Conservation (phyloP, 2,797 vertebrate genomes). For the Crax fasciolata region DNA sequence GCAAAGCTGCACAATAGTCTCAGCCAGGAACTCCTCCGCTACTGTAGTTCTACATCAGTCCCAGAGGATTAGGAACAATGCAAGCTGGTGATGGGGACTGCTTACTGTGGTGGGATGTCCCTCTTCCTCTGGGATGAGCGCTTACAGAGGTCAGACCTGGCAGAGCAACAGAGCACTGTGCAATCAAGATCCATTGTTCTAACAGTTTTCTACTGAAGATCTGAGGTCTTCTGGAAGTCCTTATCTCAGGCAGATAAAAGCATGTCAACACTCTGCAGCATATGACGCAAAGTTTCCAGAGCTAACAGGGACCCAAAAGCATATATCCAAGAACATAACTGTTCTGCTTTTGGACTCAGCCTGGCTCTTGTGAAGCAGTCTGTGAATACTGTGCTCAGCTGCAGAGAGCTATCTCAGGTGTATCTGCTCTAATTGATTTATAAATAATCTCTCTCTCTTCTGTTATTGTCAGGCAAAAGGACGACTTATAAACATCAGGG, state of each 20-base stretch:
- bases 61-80: rapidly evolving
- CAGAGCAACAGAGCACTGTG: neutral
- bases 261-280: neutral
- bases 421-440: neutral
- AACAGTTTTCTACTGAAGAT: neutral
- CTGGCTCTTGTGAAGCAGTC: neutral
- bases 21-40: neutral
- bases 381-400: neutral
- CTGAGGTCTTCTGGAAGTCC: neutral
- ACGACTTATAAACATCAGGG: neutral
- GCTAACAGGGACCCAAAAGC: neutral
- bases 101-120: neutral
- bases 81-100: neutral
- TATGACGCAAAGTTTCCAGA: neutral
- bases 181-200: neutral
- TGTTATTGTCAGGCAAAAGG: neutral
- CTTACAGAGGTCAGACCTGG: neutral
- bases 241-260: neutral
- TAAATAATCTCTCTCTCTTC: neutral
- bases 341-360: neutral
- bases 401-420: neutral
- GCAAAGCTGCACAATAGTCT: neutral
- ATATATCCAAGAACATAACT: neutral
- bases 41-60: neutral
- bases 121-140: neutral